Base-by-base conservation (phyloP, 2,888 invertebrate genomes). In the Entomobrya proxima region DNA sequence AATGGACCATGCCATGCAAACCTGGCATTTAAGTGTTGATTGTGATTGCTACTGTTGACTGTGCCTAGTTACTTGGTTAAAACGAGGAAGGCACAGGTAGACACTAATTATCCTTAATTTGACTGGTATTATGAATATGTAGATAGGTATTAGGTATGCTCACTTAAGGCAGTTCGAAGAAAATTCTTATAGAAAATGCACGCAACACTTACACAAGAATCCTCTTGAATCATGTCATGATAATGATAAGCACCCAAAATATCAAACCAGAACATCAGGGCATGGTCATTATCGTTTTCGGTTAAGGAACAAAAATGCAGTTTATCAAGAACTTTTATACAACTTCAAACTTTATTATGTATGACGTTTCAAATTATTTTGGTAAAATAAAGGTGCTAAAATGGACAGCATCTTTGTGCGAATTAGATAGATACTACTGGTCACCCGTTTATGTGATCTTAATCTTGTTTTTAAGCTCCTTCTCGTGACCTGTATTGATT, bases 51-150 rank as follows among this genome's bases (percentile, higher is more conserved):
- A 2, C 3, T 4, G 64, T 18, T 35, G 32, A 27, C 35, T 67
- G 67, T 40, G n/a, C n/a, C 67, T 67, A 67, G 67, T 67, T 64
- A 67, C n/a, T n/a, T 13, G 37, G 55, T 24, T 76, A n/a, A 40
- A 67, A 40, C 44, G 27, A 44, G 67, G 67, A 67, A 67, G 67
- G 67, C 44, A 67, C 64, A 47, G 67, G 58, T 21, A 82, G 75
- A 44, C 82, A 75, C 67, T 82, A 82, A 82, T 82, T 75, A 64
- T 58, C 64, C 67, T 52, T 67, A 75, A 75, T 82, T 64, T 40
- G 11, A 18, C 64, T 32, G 30, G n/a, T n/a, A 64, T 37, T 64
- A 37, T 37, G n/a, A 7, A 37, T 37, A n/a, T 15, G 32, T 30
- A 18, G n/a, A 75, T 1, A 52, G 9, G 15, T 74, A 50, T n/a